Conservation (phyloP, 2,113 vertebrate species). For the Guaruba guarouba region DNA sequence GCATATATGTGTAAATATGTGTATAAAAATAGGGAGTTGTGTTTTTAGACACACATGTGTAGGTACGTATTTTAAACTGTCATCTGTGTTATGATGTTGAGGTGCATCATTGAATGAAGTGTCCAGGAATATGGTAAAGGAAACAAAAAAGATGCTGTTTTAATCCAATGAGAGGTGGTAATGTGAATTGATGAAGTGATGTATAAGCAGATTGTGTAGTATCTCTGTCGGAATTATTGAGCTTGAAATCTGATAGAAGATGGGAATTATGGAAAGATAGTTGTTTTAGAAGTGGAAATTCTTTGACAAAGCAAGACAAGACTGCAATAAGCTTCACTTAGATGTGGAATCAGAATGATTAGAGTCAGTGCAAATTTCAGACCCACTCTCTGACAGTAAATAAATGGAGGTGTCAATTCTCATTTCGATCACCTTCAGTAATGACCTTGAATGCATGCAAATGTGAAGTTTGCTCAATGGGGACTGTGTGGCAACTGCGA, state of each 20-base stretch:
- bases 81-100: not conserved
- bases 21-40: not conserved
- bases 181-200: not conserved
- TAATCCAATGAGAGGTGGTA: not conserved
- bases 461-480: constrained; percentile 70
- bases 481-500: constrained; percentile 53
- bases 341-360: constrained; percentile 50
- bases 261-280: not conserved
- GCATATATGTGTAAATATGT: not conserved
- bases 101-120: not conserved
- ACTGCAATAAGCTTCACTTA: constrained; percentile 47
- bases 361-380: constrained; percentile 64
- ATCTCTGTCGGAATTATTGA: constrained; percentile 11
- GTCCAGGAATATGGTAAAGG: not conserved
- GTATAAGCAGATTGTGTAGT: not conserved
- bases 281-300: constrained; percentile 52
- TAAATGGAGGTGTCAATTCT: constrained; percentile 71
- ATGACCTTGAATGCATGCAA: constrained; percentile 74
- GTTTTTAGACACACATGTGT: not conserved
- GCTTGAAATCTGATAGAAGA: constrained; percentile 58
- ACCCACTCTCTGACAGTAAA: constrained; percentile 64
- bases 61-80: not conserved
- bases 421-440: constrained; percentile 69
- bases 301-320: constrained; percentile 41
- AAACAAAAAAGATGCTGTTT: not conserved